Evolutionary conservation across 2,797 vertebrate genomes (phyloP).

Genomic region (Propithecus deckenii): DNA sequence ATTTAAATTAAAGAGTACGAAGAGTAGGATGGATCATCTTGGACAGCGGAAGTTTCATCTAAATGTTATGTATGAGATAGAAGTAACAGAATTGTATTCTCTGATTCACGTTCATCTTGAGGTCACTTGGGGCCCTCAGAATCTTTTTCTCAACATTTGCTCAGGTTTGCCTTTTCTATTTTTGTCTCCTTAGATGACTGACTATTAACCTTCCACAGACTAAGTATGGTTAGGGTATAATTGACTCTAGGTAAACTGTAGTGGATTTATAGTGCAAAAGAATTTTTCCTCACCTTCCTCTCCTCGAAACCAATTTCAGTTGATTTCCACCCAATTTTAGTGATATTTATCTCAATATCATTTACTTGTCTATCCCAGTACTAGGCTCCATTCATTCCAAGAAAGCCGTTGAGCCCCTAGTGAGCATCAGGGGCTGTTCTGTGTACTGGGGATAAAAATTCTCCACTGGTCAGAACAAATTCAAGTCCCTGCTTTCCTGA

Average conservation of each 20-base stretch:
- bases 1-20: slow-evolving; percentile 11
- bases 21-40: neutral
- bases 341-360: neutral
- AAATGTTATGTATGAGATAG: neutral
- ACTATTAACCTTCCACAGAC: neutral
- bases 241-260: neutral
- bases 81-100: neutral
- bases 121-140: neutral
- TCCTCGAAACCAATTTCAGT: neutral
- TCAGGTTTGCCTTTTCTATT: neutral
- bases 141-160: neutral
- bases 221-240: neutral
- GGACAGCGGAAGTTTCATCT: neutral
- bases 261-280: neutral
- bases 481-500: neutral
- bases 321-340: neutral
- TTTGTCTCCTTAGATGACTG: slow-evolving; percentile 5
- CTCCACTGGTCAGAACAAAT: neutral
- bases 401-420: neutral
- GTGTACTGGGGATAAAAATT: neutral
- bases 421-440: neutral
- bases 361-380: neutral
- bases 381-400: neutral
- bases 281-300: neutral
- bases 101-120: neutral